Evolutionary conservation across 1,140 invertebrate species (phyloP).

Genomic region (Microplitis demolitor): DNA sequence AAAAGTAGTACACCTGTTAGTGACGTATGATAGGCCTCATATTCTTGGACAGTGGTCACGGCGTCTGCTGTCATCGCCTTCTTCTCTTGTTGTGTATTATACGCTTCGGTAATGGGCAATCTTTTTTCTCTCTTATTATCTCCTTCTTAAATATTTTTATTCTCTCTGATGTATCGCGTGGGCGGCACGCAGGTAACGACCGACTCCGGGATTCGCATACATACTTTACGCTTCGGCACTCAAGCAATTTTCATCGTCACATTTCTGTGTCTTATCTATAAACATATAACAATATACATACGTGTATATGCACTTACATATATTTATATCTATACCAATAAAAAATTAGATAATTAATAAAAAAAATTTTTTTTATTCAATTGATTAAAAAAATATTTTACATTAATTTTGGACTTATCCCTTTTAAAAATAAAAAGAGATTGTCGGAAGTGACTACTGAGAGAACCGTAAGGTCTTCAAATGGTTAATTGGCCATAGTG

Average conservation of each 20-base stretch:
- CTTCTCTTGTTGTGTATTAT: not conserved
- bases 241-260: not conserved
- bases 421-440: too few relatives aligned
- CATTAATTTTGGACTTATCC: too few relatives aligned
- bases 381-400: too few relatives aligned
- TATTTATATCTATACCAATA: too few relatives aligned
- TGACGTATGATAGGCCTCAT: not conserved
- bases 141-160: too few relatives aligned
- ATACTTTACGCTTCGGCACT: constrained; percentile 6
- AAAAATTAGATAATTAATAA: too few relatives aligned
- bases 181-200: constrained; percentile 3
- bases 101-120: not conserved
- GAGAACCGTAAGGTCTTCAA: constrained; percentile 55
- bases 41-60: not conserved
- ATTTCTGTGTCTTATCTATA: too few relatives aligned
- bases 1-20: constrained; percentile 2
- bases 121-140: too few relatives aligned
- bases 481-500: constrained; percentile 60
- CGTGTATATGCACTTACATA: too few relatives aligned
- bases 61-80: constrained; percentile 3
- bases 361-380: too few relatives aligned
- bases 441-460: constrained; percentile 55
- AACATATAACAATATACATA: too few relatives aligned
- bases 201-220: constrained; percentile 7
- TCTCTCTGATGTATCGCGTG: not conserved